Conservation (phyloP, 2,888 invertebrate species). For the Perizoma flavofasciatum region DNA sequence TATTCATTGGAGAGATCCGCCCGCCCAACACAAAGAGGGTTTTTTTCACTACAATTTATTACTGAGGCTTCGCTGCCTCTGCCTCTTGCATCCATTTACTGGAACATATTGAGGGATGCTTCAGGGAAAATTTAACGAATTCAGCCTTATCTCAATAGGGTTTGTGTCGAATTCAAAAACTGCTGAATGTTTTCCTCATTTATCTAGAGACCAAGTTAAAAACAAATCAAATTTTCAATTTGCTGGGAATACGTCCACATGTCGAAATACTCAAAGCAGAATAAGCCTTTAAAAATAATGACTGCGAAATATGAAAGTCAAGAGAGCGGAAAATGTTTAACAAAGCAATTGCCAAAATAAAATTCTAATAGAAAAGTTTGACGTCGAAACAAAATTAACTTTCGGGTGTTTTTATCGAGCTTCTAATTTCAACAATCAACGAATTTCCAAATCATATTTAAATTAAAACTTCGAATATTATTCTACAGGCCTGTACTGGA, state of each 20-base stretch:
- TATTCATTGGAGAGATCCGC: slow-evolving; percentile 42
- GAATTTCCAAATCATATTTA: slow-evolving; percentile 30
- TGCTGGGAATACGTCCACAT: no score
- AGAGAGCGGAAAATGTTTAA: slow-evolving; percentile 10
- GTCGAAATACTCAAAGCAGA: no score
- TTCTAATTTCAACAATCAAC: slow-evolving; percentile 31
- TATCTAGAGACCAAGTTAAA: no score
- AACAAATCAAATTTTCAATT: no score
- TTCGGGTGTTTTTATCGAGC: slow-evolving; percentile 27
- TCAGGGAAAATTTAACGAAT: slow-evolving; percentile 15
- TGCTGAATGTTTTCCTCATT: no score
- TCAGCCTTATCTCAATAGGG: background rate
- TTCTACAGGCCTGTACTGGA: slow-evolving; percentile 7
- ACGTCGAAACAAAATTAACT: slow-evolving; percentile 31
- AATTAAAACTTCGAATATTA: slow-evolving; percentile 23
- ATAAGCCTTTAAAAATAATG: background rate
- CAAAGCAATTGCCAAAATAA: slow-evolving; percentile 22
- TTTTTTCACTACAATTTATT: slow-evolving; percentile 44
- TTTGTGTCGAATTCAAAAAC: background rate
- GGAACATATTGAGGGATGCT: slow-evolving; percentile 27
- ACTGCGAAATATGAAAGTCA: slow-evolving; percentile 14
- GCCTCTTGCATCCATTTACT: slow-evolving; percentile 17
- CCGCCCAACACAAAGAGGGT: slow-evolving; percentile 35
- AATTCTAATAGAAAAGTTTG: slow-evolving; percentile 27
- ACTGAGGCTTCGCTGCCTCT: slow-evolving; percentile 24